These are phyloP conservation scores for Amaurobius ferox DNA, from an alignment of 2,888 invertebrate genomes.

Conservation along the genomic window DNA sequence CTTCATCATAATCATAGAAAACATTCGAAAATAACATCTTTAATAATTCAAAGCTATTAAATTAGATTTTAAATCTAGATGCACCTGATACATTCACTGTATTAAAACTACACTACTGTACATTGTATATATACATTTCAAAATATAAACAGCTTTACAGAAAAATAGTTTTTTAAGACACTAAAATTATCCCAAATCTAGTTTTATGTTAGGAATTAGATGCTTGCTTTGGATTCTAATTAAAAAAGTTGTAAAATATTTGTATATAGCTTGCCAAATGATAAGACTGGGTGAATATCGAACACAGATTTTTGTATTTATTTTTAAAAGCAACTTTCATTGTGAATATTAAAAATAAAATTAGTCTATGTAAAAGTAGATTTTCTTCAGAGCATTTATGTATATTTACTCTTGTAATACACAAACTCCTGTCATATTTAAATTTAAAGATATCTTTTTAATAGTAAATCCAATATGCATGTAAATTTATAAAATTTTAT, in stretches of 20 bases:
- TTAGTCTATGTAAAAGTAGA: not conserved
- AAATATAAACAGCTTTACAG: not conserved
- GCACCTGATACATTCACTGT: conserved; percentile 38
- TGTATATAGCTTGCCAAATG: conserved; percentile 1
- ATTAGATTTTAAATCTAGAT: conserved; percentile 13
- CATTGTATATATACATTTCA: conserved; percentile 28
- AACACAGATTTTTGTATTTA: conserved; percentile 1
- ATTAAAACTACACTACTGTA: conserved; percentile 38
- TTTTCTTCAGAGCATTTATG: too few species aligned
- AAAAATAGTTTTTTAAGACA: not conserved
- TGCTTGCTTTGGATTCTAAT: not conserved
- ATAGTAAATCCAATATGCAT: too few species aligned
- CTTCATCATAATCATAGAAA: too few species aligned
- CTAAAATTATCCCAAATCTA: not conserved
- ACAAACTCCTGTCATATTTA: too few species aligned
- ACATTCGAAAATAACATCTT: too few species aligned
- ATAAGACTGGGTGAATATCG: not conserved
- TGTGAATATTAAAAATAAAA: not conserved
- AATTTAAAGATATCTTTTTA: too few species aligned
- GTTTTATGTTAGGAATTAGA: conserved; percentile 1
- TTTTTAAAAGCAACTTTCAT: not conserved
- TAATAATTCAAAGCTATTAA: too few species aligned
- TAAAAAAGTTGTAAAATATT: not conserved
- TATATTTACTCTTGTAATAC: too few species aligned
- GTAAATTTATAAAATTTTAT: too few species aligned